Evolutionary conservation across 2,113 vertebrate species (phyloP).

Genomic region (Perognathus longimembris): DNA sequence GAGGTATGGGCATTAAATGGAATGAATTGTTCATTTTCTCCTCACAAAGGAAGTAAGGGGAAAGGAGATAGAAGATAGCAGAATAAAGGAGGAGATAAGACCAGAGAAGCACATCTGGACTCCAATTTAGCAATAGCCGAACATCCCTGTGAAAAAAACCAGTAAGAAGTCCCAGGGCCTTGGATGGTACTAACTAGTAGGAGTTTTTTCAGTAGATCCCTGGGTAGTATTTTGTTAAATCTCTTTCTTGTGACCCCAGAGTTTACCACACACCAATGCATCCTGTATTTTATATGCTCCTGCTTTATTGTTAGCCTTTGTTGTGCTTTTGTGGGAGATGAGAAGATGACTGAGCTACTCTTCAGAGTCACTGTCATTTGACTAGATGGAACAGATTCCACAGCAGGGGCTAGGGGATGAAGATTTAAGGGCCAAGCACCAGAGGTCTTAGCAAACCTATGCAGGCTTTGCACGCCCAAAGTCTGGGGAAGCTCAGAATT

Average conservation of each 20-base stretch:
- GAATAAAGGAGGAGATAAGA: background rate
- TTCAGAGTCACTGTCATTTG: background rate
- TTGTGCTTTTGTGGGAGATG: background rate
- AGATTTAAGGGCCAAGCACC: background rate
- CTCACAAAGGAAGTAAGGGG: background rate
- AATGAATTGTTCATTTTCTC: constrained; percentile 42
- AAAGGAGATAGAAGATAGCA: background rate
- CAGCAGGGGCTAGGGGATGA: background rate
- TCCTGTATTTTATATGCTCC: background rate
- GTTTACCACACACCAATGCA: background rate
- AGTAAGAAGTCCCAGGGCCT: background rate
- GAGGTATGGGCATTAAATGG: background rate
- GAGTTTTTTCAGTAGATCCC: background rate
- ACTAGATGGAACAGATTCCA: background rate
- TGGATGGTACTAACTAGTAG: background rate
- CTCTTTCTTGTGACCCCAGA: background rate
- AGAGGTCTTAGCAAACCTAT: background rate
- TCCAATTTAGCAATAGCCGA: background rate
- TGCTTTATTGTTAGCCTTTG: background rate
- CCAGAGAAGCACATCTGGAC: background rate
- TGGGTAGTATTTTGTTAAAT: background rate
- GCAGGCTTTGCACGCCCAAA: background rate
- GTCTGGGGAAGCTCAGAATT: accelerated
- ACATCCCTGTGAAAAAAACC: background rate
- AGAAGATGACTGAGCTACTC: background rate